A percentile compares a stretch with the other conserved stretches of the same genome.
These are phyloP conservation scores for Cephus pulcher DNA, from an alignment of 2,888 invertebrate genomes.

Conservation along the genomic window DNA sequence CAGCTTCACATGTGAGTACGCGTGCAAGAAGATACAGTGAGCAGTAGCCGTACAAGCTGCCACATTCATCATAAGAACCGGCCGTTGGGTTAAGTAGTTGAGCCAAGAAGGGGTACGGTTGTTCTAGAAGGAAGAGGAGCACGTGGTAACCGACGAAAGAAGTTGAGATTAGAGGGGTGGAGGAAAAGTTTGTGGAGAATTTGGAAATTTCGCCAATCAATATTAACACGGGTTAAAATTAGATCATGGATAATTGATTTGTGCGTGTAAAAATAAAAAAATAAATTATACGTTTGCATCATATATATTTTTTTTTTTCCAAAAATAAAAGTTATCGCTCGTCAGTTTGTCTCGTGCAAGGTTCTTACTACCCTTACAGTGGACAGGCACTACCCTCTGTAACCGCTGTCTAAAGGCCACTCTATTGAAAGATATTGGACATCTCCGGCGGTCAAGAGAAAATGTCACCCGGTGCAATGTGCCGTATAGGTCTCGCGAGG, in stretches of 20 bases:
- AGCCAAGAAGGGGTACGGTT: background rate
- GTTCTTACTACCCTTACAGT: background rate
- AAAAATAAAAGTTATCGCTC: background rate
- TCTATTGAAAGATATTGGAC: constrained; percentile 32
- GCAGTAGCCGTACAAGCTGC: background rate
- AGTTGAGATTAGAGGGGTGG: background rate
- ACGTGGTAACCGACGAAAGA: no score
- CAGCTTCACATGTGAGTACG: background rate
- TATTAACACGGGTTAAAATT: background rate
- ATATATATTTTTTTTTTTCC: background rate
- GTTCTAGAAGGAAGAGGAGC: background rate
- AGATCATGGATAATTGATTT: background rate
- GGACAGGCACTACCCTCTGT: background rate
- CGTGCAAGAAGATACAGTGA: background rate
- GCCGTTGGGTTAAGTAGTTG: background rate
- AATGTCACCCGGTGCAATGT: constrained; percentile 19
- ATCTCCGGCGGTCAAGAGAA: constrained; percentile 29
- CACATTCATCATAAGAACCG: background rate
- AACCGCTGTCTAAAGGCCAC: constrained; percentile 18
- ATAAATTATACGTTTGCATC: background rate
- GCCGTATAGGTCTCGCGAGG: background rate
- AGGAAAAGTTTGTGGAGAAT: background rate
- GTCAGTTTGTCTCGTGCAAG: background rate
- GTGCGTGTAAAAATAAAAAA: background rate
- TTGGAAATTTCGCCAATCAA: no score